A percentile compares a stretch with the other conserved stretches of the same genome.
phyloP scores from a whole-genome alignment of 37 sponge, comb jelly and placozoan genomes.

The Haliclona indistincta region DNA sequence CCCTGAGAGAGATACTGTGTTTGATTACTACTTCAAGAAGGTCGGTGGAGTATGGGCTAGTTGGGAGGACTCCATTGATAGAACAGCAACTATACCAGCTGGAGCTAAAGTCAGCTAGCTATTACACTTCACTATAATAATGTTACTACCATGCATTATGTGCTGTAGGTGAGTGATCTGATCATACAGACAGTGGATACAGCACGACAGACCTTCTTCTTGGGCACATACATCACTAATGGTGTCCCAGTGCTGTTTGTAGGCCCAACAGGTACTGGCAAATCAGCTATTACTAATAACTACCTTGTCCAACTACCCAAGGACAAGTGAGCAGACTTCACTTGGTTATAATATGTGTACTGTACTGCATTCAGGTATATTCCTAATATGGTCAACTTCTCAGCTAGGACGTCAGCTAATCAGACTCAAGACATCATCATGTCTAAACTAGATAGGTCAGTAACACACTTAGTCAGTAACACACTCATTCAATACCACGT shows the following conservation, averaged over 20 bases:
- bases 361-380: constrained; percentile 65
- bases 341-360: not conserved
- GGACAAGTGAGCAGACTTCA: constrained; percentile 52
- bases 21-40: constrained; percentile 87
- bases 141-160: not conserved
- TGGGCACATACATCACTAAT: constrained; percentile 70
- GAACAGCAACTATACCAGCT: constrained; percentile 43
- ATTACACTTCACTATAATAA: not conserved
- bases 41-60: constrained; percentile 62
- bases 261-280: constrained; percentile 98
- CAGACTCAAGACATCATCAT: constrained; percentile 96
- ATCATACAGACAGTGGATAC: constrained; percentile 96
- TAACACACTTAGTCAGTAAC: not conserved
- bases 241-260: constrained; percentile 87
- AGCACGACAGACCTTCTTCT: constrained; percentile 86
- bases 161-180: constrained; percentile 81
- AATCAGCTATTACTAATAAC: constrained; percentile 97
- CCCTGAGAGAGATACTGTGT: constrained; percentile 87
- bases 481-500: not conserved
- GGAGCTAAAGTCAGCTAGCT: constrained; percentile 61
- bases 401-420: constrained; percentile 92
- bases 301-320: constrained; percentile 87
- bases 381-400: constrained; percentile 96
- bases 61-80: constrained; percentile 85
- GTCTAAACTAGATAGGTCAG: constrained; percentile 92